Conservation (phyloP, 2,797 vertebrate genomes). For the Vultur gryphus region DNA sequence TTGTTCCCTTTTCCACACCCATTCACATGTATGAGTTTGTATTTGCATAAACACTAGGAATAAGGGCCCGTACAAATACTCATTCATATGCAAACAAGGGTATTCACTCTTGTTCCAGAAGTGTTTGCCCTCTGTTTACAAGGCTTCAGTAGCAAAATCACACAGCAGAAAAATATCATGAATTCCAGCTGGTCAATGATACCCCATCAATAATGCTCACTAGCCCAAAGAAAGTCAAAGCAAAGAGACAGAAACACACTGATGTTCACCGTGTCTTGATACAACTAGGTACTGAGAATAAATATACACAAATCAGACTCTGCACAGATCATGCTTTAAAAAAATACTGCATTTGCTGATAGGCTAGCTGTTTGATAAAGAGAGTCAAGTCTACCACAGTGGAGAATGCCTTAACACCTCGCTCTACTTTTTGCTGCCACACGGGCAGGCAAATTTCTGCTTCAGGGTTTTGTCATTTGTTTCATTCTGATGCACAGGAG, state of each 20-base stretch:
- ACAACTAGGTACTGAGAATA: background rate
- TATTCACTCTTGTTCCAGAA: slow-evolving; percentile 30
- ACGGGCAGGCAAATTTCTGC: rapidly evolving
- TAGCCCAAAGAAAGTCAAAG: background rate
- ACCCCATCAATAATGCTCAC: background rate
- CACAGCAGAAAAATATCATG: background rate
- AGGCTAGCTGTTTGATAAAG: background rate
- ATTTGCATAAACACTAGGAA: slow-evolving; percentile 50
- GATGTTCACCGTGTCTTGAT: background rate
- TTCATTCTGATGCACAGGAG: background rate
- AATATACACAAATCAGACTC: background rate
- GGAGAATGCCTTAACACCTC: background rate
- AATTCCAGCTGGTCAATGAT: slow-evolving; percentile 3
- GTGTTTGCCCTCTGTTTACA: slow-evolving; percentile 15
- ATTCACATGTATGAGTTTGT: slow-evolving; percentile 28
- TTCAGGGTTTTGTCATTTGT: background rate
- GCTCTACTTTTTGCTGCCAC: background rate
- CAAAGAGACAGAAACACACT: background rate
- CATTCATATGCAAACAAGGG: slow-evolving; percentile 45
- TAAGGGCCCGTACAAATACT: background rate
- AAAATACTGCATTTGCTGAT: background rate
- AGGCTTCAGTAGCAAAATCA: background rate
- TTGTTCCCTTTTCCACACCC: slow-evolving; percentile 1
- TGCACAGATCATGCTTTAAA: background rate
- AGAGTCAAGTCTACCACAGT: rapidly evolving